Conservation (phyloP, 2,888 invertebrate species). For the Sinhomidia bicolor region DNA sequence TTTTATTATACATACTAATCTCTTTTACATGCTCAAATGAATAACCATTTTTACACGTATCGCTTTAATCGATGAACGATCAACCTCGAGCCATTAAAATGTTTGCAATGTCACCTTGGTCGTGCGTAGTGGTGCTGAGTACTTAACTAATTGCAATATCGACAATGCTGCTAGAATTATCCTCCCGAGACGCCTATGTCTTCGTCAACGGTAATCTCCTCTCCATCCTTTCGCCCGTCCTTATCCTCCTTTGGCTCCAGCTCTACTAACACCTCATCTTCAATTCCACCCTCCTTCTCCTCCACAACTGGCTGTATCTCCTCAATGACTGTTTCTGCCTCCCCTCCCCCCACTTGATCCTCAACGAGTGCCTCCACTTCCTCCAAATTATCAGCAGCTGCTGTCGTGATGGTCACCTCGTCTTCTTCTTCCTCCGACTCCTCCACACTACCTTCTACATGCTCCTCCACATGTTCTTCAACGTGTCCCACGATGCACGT, state of each 20-base stretch:
- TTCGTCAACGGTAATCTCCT: not conserved
- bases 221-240: too few species aligned
- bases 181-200: not conserved
- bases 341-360: not conserved
- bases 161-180: not conserved
- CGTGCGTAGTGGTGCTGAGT: too few species aligned
- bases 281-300: not conserved
- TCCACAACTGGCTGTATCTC: not conserved
- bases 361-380: not conserved
- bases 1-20: too few species aligned
- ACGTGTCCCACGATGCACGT: not conserved
- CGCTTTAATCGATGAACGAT: too few species aligned
- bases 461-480: not conserved
- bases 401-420: not conserved
- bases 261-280: not conserved
- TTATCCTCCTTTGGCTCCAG: not conserved
- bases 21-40: too few species aligned
- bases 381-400: not conserved
- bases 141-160: too few species aligned
- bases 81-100: too few species aligned
- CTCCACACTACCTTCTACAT: not conserved
- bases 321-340: not conserved
- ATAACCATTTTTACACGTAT: too few species aligned
- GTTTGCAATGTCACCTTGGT: too few species aligned
- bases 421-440: not conserved